Evolutionary conservation across 2,797 vertebrate genomes (phyloP).

Genomic region (Phalanger gymnotis): DNA sequence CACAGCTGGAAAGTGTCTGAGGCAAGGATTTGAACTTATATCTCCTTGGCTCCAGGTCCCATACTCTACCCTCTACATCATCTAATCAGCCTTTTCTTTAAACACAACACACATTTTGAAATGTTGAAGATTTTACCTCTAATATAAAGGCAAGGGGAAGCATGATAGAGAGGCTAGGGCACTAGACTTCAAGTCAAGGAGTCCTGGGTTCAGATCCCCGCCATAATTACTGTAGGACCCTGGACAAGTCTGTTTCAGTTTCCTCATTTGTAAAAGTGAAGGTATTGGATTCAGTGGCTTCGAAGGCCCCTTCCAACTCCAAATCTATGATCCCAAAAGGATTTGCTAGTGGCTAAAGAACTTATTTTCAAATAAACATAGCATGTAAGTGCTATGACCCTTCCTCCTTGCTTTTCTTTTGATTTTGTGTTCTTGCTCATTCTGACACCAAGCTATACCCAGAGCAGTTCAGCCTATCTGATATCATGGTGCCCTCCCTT

Average conservation of each 20-base stretch:
- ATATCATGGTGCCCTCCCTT: too few species aligned
- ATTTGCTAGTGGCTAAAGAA: not conserved
- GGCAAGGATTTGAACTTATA: not conserved
- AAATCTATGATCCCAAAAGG: not conserved
- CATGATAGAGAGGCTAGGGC: not conserved
- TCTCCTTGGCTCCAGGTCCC: not conserved
- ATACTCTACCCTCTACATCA: not conserved
- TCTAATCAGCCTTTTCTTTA: not conserved
- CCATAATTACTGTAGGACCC: not conserved
- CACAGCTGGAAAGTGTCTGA: not conserved
- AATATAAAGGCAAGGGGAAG: not conserved
- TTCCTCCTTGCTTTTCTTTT: not conserved
- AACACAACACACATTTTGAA: not conserved
- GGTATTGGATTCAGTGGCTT: not conserved
- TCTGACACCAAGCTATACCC: not conserved
- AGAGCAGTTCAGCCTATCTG: not conserved
- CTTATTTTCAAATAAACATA: not conserved
- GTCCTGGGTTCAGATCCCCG: not conserved
- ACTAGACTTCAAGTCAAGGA: not conserved
- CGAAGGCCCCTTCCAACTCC: not conserved
- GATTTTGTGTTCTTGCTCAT: not conserved
- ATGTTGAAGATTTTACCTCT: too few species aligned
- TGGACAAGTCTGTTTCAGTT: not conserved
- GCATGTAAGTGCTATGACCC: not conserved
- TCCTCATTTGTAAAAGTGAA: not conserved